Conservation (phyloP, 92 coral and sea anemone genomes). For the Porites lobata region DNA sequence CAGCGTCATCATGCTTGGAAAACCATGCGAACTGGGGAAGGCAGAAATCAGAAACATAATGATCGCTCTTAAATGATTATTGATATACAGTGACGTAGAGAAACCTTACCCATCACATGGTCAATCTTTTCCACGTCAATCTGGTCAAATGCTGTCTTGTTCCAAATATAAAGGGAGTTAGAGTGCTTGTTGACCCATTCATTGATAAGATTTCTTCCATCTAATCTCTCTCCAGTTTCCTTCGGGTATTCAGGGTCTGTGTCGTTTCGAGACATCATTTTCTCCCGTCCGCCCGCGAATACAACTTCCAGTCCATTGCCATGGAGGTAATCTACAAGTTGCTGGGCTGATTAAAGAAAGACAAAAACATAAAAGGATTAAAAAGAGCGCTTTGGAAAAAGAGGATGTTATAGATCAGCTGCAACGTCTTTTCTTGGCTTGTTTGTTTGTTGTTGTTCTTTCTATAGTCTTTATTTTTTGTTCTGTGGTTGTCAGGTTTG, state of each 20-base stretch:
- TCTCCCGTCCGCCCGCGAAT: constrained; percentile 86
- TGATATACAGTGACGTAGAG: neutral
- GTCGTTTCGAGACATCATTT: constrained; percentile 57
- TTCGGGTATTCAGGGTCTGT: constrained; percentile 77
- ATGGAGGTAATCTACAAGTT: constrained; percentile 81
- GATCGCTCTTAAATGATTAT: too few relatives aligned
- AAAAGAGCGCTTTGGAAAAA: too few relatives aligned
- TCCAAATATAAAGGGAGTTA: constrained; percentile 81
- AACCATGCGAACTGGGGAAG: too few relatives aligned
- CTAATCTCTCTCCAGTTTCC: constrained; percentile 55
- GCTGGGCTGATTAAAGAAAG: constrained; percentile 57
- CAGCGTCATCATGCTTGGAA: too few relatives aligned
- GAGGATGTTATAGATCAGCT: too few relatives aligned
- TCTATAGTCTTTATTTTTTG: too few relatives aligned
- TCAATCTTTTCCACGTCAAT: constrained; percentile 75
- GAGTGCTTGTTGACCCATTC: constrained; percentile 72
- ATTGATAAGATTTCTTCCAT: constrained; percentile 79
- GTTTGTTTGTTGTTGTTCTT: too few relatives aligned
- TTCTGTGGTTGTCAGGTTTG: too few relatives aligned
- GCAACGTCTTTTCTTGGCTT: too few relatives aligned
- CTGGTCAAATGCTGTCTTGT: constrained; percentile 83
- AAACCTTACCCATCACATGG: constrained; percentile 80
- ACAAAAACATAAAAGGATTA: neutral
- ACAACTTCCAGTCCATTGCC: constrained; percentile 90
- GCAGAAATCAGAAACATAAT: too few relatives aligned